Conservation (phyloP, 2,888 invertebrate genomes). For the Bursaphelenchus okinawaensis region DNA sequence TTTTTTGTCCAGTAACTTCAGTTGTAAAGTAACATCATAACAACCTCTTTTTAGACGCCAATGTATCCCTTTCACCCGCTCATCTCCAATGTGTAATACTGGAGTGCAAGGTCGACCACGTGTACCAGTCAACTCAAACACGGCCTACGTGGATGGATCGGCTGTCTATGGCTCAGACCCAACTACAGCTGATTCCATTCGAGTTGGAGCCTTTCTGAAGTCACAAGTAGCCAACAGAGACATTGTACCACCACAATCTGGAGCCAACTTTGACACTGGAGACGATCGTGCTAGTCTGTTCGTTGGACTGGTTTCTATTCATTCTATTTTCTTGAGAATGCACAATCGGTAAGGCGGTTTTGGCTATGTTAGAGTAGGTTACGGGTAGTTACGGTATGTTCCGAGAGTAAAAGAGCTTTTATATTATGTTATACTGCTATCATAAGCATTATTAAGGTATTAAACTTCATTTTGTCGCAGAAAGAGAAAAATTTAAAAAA, state of each 20-base stretch:
- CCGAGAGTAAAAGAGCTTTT: too few species aligned
- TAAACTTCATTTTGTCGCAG: too few species aligned
- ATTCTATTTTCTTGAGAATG: constrained; percentile 73
- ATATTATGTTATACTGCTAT: too few species aligned
- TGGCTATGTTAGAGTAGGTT: too few species aligned
- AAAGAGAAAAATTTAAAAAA: too few species aligned
- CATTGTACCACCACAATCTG: constrained; percentile 29
- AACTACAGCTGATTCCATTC: constrained; percentile 31
- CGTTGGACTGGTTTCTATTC: constrained; percentile 63
- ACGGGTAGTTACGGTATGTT: not conserved
- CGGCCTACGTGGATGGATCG: constrained; percentile 79
- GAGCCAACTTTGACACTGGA: constrained; percentile 33
- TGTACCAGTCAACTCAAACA: constrained; percentile 71
- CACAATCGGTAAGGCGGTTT: constrained; percentile 81
- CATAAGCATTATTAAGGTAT: too few species aligned
- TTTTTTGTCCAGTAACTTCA: not conserved
- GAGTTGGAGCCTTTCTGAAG: constrained; percentile 43
- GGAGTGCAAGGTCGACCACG: constrained; percentile 76
- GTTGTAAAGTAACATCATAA: not conserved
- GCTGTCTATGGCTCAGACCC: constrained; percentile 47
- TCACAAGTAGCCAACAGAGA: constrained; percentile 27
- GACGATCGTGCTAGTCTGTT: constrained; percentile 51
- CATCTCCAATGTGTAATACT: constrained; percentile 90
- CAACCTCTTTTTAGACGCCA: constrained; percentile 7
- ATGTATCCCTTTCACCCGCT: constrained; percentile 63